Conservation (phyloP, 2,113 vertebrate genomes). For the Salvelinus namaycush region DNA sequence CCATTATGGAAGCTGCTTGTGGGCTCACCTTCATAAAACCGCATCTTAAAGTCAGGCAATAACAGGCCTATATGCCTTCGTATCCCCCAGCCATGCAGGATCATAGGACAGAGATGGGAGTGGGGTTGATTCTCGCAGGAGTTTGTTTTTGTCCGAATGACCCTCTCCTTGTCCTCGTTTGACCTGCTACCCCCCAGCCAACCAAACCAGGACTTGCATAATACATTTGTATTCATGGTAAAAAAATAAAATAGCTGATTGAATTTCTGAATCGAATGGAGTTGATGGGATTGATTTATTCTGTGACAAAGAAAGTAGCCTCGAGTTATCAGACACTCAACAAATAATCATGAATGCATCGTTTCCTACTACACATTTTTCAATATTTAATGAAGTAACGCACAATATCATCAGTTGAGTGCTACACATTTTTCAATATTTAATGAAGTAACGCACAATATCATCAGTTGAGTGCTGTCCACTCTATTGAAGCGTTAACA, state of each 20-base stretch:
- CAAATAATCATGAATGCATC: too few species aligned
- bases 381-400: too few species aligned
- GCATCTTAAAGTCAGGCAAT: conserved; percentile 77
- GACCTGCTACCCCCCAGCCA: conserved; percentile 30
- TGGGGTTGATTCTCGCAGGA: conserved; percentile 45
- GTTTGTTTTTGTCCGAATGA: conserved; percentile 49
- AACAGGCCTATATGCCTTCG: conserved; percentile 81
- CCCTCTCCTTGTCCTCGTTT: conserved; percentile 61
- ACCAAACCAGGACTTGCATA: conserved; percentile 3
- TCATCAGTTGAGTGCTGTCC: too few species aligned
- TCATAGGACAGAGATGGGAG: conserved; percentile 48
- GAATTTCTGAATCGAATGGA: too few species aligned
- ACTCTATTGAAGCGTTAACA: conserved; percentile 42
- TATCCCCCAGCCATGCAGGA: conserved; percentile 67
- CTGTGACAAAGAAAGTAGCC: too few species aligned
- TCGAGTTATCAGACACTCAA: too few species aligned
- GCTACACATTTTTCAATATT: too few species aligned
- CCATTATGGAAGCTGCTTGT: conserved; percentile 78
- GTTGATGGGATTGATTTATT: neutral
- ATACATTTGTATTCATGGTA: conserved; percentile 1
- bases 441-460: too few species aligned
- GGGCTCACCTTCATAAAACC: conserved; percentile 85
- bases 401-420: too few species aligned
- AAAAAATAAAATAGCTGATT: too few species aligned
- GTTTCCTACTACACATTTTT: too few species aligned